phyloP scores from a whole-genome alignment of 2,113 vertebrate species.

The Trachemys scripta region DNA sequence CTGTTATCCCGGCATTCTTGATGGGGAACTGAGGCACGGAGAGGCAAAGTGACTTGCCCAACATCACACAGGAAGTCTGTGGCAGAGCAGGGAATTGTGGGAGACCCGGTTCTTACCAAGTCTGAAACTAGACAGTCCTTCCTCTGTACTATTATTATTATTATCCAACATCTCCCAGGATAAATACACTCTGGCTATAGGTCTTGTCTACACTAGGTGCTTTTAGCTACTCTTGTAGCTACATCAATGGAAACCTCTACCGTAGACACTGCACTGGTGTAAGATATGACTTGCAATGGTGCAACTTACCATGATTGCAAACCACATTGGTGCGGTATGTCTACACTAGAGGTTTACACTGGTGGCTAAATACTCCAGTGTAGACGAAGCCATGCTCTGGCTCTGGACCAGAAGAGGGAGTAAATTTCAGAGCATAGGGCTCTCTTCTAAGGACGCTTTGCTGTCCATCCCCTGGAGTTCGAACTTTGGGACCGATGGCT shows the following conservation, averaged over 20 bases:
- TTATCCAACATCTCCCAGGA: rapidly evolving
- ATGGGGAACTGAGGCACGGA: neutral
- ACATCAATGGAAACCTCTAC: too few species aligned
- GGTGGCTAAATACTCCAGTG: too few species aligned
- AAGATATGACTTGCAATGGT: too few species aligned
- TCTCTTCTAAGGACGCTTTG: neutral
- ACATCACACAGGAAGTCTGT: neutral
- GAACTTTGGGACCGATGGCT: neutral
- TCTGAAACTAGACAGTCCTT: neutral
- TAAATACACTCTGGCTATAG: neutral
- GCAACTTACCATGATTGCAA: too few species aligned
- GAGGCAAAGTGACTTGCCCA: neutral
- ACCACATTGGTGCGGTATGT: too few species aligned
- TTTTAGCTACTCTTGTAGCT: neutral
- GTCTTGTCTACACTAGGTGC: neutral
- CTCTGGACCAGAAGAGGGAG: neutral
- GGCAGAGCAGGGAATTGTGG: neutral
- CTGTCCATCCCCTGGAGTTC: neutral
- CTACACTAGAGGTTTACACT: too few species aligned
- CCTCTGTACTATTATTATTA: neutral
- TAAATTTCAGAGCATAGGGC: neutral
- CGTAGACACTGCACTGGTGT: too few species aligned
- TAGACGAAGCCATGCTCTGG: neutral
- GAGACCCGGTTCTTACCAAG: neutral
- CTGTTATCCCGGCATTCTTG: neutral